A percentile compares a stretch with the other conserved stretches of the same genome.
Conservation (phyloP, 2,797 vertebrate genomes). For the Falco concolor region DNA sequence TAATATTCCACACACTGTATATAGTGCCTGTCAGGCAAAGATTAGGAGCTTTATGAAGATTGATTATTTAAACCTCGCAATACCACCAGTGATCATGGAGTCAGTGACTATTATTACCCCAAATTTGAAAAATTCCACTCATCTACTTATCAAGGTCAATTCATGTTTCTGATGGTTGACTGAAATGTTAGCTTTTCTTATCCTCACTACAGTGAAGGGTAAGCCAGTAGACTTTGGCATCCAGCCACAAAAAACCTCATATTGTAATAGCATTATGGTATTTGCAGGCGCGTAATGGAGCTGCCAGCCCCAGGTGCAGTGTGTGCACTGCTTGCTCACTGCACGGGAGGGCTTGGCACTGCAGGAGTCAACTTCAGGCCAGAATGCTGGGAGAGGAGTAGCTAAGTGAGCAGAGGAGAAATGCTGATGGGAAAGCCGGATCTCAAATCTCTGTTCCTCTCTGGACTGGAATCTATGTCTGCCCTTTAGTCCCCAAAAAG, state of each 20-base stretch:
- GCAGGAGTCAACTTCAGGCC: not conserved
- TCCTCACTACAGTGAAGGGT: not conserved
- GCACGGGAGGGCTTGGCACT: accelerated
- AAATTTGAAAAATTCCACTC: slow-evolving; percentile 47
- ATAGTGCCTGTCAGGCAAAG: slow-evolving; percentile 28
- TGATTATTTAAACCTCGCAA: slow-evolving; percentile 30
- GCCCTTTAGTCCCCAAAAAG: not conserved
- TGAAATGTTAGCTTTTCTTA: slow-evolving; percentile 48
- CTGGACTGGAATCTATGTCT: not conserved
- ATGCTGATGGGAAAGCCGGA: not conserved
- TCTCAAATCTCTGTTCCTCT: not conserved
- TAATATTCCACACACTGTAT: slow-evolving; percentile 25
- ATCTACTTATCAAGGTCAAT: slow-evolving; percentile 49
- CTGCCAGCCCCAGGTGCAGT: not conserved
- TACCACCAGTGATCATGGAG: not conserved
- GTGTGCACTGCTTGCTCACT: not conserved
- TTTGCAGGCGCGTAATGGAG: not conserved
- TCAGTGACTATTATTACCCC: not conserved
- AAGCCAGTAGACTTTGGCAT: slow-evolving; percentile 38
- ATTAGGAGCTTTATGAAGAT: slow-evolving; percentile 43
- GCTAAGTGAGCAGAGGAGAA: not conserved
- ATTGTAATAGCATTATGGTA: not conserved
- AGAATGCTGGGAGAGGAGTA: accelerated
- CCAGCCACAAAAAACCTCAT: not conserved
- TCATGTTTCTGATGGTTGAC: slow-evolving; percentile 34